Evolutionary conservation across 1,140 invertebrate genomes (phyloP).

Genomic region (Acromyrmex heyeri): DNA sequence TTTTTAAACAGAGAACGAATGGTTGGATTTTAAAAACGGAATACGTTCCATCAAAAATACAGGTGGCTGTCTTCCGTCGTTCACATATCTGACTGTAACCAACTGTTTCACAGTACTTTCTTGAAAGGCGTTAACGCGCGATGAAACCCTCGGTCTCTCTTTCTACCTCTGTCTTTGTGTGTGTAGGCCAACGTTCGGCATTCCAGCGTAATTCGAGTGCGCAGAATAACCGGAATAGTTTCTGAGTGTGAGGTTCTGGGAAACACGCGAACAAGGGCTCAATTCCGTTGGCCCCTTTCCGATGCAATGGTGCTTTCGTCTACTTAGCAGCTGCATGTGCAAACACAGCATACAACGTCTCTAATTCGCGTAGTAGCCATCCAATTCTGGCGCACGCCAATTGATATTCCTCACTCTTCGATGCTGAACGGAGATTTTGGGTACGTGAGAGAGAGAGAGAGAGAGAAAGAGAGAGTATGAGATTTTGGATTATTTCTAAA

Average conservation of each 20-base stretch:
- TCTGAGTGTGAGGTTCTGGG: conserved; percentile 50
- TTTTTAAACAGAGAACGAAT: not conserved
- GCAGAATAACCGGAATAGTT: conserved; percentile 59
- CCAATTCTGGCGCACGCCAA: conserved; percentile 10
- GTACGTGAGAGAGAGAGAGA: not conserved
- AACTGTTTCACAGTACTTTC: conserved; percentile 19
- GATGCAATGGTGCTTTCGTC: conserved; percentile 52
- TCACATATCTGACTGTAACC: conserved; percentile 3
- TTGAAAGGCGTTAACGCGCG: conserved; percentile 34
- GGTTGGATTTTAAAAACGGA: conserved; percentile 15
- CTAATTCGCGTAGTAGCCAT: conserved; percentile 13
- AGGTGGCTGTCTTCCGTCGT: not conserved
- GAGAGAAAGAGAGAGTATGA: not conserved
- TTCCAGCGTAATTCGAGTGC: conserved; percentile 32
- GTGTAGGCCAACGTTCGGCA: conserved; percentile 25
- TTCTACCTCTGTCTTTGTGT: conserved; percentile 12
- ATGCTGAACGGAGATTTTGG: not conserved
- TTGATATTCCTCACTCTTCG: conserved; percentile 21
- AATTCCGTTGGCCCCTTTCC: conserved; percentile 45
- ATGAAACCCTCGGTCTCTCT: not conserved
- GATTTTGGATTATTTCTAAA: not conserved
- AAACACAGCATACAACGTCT: conserved; percentile 36
- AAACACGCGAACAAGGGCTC: conserved; percentile 57
- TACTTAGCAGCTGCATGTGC: conserved; percentile 52
- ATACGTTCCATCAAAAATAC: not conserved